Evolutionary conservation across 2,113 vertebrate species (phyloP).

Genomic region (Myiagra hebetior): DNA sequence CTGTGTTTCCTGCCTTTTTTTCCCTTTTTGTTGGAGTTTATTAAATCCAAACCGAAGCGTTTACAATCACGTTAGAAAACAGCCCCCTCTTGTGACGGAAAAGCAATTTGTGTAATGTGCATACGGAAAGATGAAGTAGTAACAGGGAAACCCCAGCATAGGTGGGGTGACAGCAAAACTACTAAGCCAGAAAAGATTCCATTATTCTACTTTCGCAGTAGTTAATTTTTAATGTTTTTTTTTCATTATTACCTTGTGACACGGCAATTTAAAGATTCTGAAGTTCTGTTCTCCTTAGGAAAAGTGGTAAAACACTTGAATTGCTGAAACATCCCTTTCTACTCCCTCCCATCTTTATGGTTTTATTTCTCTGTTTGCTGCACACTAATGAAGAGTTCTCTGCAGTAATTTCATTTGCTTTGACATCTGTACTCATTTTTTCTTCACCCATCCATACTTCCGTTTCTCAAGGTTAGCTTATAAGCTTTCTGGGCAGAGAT

Average conservation of each 20-base stretch:
- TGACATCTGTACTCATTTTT: not conserved
- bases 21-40: not conserved
- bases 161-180: not conserved
- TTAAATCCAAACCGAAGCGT: not conserved
- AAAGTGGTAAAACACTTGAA: not conserved
- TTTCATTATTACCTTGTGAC: not conserved
- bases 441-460: not conserved
- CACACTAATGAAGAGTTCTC: not conserved
- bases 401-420: not conserved
- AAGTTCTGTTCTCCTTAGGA: not conserved
- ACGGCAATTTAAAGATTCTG: not conserved
- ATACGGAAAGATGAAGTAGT: not conserved
- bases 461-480: not conserved
- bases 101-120: not conserved
- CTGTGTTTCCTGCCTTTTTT: not conserved
- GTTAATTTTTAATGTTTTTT: not conserved
- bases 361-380: not conserved
- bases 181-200: not conserved
- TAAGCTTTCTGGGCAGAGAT: not conserved
- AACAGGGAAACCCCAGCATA: not conserved
- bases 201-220: not conserved
- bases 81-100: constrained; percentile 72
- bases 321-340: not conserved
- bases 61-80: constrained; percentile 44
- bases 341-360: not conserved